Evolutionary conservation across 2,113 vertebrate genomes (phyloP), one percentile per base, ranked within the genome.

Genomic region (Leucopsar rothschildi): DNA sequence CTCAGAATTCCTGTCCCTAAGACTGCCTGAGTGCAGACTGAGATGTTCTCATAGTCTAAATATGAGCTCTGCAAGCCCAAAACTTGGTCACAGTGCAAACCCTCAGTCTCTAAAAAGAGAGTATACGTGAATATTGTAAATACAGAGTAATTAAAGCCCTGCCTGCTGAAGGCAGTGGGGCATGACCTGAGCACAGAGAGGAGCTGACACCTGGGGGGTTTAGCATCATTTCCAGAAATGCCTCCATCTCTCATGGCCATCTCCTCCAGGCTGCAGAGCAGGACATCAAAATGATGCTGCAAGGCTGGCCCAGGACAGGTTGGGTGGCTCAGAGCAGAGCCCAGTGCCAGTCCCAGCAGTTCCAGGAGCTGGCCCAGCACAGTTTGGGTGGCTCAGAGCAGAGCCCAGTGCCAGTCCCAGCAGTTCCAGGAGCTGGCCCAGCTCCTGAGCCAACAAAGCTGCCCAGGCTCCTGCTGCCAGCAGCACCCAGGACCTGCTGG

Each of bases 181-280:
- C 24, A 44, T 9, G 37, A 25, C 12, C 68, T 69, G 57, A n/a
- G 16, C 44, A 16, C 2, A 20, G 15, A 35, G 37, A 28, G 31
- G 19, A n/a, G 27, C 0, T 37, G 28, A 1, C 3, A 4, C 5
- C 61, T 40, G 10, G 5, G 2, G 56, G 56, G 64, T 47, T 24
- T 4, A 23, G 18, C 10, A 44, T 9, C 21, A 33, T 42, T 68
- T 16, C n/a, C 59, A 78, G 63, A 57, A 77, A 73, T 11, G 22
- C 21, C 55, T 24, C 59, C 0, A 7, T 6, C 47, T 33, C 45
- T 86, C 24, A 35, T 0, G 11, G 55, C 28, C 57, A 6, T 33
- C 47, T 42, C 11, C 82, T n/a, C 56, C 87, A 28, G 44, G 52
- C 42, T 84, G 78, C 73, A 91, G 57, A 82, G 13, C 37, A 44